A percentile compares a stretch with the other conserved stretches of the same genome.
These are phyloP conservation scores for Sarcophaga carnaria DNA, from an alignment of 2,888 invertebrate genomes.

Conservation along the genomic window DNA sequence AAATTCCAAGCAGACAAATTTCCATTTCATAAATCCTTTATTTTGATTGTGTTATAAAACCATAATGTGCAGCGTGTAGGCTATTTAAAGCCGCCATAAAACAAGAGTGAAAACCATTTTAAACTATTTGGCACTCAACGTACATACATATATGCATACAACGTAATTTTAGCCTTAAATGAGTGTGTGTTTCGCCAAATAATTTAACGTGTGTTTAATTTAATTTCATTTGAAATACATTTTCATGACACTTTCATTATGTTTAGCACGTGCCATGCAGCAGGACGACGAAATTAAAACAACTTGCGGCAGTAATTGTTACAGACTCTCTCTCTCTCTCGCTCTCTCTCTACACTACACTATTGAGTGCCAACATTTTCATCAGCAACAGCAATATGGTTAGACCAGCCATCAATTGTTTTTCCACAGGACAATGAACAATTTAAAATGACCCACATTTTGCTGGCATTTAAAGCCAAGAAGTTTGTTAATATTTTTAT, in stretches of 20 bases:
- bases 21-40: not conserved
- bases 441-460: slow-evolving; percentile 21
- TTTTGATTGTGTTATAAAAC: not conserved
- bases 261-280: no score
- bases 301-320: not conserved
- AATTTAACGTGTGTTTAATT: slow-evolving; percentile 66
- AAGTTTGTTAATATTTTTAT: not conserved
- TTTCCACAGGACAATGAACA: not conserved
- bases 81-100: not conserved
- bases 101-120: slow-evolving; percentile 26
- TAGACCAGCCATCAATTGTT: not conserved
- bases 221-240: slow-evolving; percentile 40
- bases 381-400: no score
- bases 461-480: no score
- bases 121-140: slow-evolving; percentile 8
- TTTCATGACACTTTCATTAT: not conserved
- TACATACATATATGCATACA: not conserved
- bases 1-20: no score
- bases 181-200: slow-evolving; percentile 61
- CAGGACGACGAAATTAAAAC: not conserved
- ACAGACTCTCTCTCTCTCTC: not conserved
- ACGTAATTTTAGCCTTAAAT: slow-evolving; percentile 53
- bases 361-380: not conserved
- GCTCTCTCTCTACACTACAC: no score
- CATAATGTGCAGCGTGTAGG: not conserved